Evolutionary conservation across 1,140 invertebrate genomes (phyloP).

Genomic region (Caenorhabditis tropicalis): DNA sequence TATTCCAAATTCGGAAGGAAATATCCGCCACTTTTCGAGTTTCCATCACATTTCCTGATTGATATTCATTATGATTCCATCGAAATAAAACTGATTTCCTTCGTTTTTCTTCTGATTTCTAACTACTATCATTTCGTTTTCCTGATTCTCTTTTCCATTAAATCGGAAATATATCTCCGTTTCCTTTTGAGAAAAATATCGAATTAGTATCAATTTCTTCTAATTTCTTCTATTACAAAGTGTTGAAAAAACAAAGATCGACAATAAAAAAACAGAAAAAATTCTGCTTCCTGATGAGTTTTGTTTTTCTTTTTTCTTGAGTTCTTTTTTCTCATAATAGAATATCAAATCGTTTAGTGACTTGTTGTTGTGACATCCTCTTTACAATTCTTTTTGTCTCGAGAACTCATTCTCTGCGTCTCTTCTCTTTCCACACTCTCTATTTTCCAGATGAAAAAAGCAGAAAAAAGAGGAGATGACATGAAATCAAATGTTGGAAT

Average conservation of each 20-base stretch:
- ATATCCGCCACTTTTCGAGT: too few relatives aligned
- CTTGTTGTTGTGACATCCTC: constrained; percentile 4
- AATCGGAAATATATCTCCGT: too few relatives aligned
- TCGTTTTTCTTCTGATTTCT: not conserved
- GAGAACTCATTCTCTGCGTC: too few relatives aligned
- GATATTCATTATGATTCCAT: too few relatives aligned
- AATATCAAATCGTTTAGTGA: constrained; percentile 24
- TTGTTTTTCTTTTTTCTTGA: not conserved
- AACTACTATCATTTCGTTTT: not conserved
- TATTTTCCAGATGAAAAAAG: not conserved
- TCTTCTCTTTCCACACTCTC: not conserved
- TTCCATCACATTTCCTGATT: too few relatives aligned
- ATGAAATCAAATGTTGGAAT: not conserved
- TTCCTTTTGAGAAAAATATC: not conserved
- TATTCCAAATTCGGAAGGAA: too few relatives aligned
- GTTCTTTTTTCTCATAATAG: constrained; percentile 20
- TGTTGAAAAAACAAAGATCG: not conserved
- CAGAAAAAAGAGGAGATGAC: not conserved
- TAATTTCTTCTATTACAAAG: too few relatives aligned
- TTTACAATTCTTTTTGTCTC: not conserved
- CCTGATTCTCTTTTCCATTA: not conserved
- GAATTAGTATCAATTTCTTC: not conserved
- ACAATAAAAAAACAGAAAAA: not conserved
- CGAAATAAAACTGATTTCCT: not conserved
- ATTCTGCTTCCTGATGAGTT: constrained; percentile 20